These are phyloP conservation scores for Sebastes hubbsi DNA, from an alignment of 2,797 vertebrate species.

Conservation along the genomic window DNA sequence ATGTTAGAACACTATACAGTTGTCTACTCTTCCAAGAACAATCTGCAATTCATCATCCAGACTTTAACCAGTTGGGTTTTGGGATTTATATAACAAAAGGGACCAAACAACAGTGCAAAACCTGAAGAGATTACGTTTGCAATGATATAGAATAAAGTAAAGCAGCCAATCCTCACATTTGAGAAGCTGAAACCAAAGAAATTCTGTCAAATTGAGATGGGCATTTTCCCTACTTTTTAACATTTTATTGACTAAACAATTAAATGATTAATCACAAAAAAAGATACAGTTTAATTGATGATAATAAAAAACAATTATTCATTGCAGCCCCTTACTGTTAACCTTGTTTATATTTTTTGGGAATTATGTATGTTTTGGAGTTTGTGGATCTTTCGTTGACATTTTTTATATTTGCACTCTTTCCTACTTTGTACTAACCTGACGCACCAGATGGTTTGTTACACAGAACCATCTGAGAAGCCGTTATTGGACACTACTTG, in stretches of 20 bases:
- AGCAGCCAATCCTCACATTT: not conserved
- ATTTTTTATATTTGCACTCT: not conserved
- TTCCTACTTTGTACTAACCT: not conserved
- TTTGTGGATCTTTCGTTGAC: too few species aligned
- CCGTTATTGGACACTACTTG: not conserved
- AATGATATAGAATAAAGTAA: not conserved
- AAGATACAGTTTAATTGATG: not conserved
- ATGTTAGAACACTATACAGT: not conserved
- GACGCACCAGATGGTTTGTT: not conserved
- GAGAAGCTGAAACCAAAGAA: too few species aligned
- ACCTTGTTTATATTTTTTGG: not conserved
- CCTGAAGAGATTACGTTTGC: not conserved
- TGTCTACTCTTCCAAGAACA: not conserved
- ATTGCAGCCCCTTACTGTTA: too few species aligned
- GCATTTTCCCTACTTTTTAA: not conserved
- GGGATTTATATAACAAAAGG: not conserved
- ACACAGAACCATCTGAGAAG: not conserved
- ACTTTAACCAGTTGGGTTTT: not conserved
- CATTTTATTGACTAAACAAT: not conserved
- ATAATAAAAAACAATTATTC: not conserved
- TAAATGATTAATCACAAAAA: not conserved
- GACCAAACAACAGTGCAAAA: not conserved
- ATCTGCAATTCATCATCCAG: not conserved
- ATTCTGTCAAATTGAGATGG: accelerated
- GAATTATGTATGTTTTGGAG: too few species aligned